A percentile compares a stretch with the other conserved stretches of the same genome.
These are phyloP conservation scores for Dasyurus viverrinus DNA, from an alignment of 2,113 vertebrate genomes.

Conservation along the genomic window DNA sequence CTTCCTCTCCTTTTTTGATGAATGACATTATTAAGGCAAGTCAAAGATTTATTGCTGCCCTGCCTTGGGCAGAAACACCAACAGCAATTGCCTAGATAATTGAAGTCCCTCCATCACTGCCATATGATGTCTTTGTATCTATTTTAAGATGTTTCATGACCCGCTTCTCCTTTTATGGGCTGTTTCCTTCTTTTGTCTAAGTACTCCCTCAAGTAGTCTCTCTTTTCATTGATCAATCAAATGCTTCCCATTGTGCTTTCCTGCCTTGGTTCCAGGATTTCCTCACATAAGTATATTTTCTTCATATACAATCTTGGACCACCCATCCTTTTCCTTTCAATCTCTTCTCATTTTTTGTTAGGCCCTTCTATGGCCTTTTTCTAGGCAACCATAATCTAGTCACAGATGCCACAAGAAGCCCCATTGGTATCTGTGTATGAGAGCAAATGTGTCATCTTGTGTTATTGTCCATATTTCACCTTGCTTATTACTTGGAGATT, in stretches of 20 bases:
- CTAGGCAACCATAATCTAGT: neutral
- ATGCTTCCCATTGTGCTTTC: neutral
- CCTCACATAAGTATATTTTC: neutral
- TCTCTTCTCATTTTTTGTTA: neutral
- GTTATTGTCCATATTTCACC: neutral
- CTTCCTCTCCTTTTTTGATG: neutral
- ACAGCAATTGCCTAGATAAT: neutral
- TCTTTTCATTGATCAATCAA: neutral
- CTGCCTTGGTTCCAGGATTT: neutral
- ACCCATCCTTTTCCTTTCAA: neutral
- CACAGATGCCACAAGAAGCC: neutral
- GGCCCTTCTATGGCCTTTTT: neutral
- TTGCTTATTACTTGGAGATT: neutral
- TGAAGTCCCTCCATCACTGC: neutral
- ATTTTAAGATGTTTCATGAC: neutral
- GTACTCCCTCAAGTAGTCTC: neutral
- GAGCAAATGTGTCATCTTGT: neutral
- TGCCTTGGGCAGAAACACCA: neutral
- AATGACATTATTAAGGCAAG: neutral
- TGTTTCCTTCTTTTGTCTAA: neutral
- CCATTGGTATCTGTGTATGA: neutral
- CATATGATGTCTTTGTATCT: neutral
- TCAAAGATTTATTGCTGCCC: neutral
- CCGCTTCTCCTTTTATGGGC: neutral
- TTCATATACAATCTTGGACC: neutral